Evolutionary conservation across 2,888 invertebrate species (phyloP).

Genomic region (Melangyna quadrimaculata): DNA sequence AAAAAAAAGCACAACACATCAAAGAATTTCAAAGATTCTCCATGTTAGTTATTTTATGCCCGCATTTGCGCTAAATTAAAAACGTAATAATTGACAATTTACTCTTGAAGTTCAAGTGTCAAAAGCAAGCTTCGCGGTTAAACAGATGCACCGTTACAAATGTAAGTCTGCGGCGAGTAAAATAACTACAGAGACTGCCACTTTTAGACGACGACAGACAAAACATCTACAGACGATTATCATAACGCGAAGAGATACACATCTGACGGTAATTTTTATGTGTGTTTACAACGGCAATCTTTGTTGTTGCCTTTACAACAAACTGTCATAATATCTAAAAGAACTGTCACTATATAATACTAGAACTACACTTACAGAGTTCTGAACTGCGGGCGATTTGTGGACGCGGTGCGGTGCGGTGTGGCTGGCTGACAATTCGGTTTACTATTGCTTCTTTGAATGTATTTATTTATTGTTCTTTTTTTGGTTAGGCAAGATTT

Average conservation of each 20-base stretch:
- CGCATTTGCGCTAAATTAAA: neutral
- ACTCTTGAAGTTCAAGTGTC: neutral
- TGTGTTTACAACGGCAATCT: constrained; percentile 7
- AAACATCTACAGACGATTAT: constrained; percentile 21
- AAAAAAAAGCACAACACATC: neutral
- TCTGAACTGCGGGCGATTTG: constrained; percentile 16
- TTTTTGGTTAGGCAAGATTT: neutral
- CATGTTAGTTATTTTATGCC: neutral
- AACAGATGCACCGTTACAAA: neutral
- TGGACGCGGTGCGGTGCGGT: neutral
- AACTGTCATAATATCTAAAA: neutral
- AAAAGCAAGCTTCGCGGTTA: neutral
- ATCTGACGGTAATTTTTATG: constrained; percentile 23
- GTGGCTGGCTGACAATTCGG: neutral
- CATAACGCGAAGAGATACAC: constrained; percentile 29
- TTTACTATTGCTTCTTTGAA: neutral
- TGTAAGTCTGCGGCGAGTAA: constrained; percentile 19
- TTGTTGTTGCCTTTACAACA: constrained; percentile 27
- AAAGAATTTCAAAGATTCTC: neutral
- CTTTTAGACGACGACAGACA: neutral
- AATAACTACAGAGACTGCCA: constrained; percentile 29
- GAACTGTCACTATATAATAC: too few relatives aligned
- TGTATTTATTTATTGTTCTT: too few relatives aligned
- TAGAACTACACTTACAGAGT: constrained; percentile 34
- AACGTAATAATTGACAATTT: neutral